Percentiles rank a stretch among this genome's conserved stretches.
Evolutionary conservation across 2,113 vertebrate genomes (phyloP).

Genomic region (Harpagus bidentatus): DNA sequence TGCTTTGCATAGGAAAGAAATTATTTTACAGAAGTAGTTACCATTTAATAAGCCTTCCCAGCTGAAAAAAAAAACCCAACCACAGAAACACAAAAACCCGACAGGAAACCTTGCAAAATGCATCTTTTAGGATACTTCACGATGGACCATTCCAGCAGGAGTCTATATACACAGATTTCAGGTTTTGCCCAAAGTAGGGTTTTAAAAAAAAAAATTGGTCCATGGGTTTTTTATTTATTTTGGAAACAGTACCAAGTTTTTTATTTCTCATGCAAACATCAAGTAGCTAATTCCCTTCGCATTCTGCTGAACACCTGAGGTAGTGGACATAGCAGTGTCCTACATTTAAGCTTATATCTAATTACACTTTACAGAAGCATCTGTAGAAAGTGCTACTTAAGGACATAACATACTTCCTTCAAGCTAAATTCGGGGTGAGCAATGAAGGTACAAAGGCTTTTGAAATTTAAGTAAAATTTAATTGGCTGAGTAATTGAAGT

Average conservation of each 20-base stretch:
- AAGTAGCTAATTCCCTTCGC: neutral
- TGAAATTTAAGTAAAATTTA: neutral
- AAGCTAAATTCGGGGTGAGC: neutral
- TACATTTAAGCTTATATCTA: neutral
- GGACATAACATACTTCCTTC: neutral
- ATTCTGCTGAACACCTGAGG: neutral
- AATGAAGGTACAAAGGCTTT: neutral
- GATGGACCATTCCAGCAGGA: neutral
- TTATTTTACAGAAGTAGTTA: neutral
- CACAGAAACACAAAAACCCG: neutral
- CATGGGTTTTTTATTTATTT: neutral
- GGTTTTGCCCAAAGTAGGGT: neutral
- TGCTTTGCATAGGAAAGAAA: neutral
- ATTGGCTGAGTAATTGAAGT: neutral
- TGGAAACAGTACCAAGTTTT: neutral
- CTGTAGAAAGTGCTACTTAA: too few relatives aligned
- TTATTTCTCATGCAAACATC: neutral
- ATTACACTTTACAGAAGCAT: neutral
- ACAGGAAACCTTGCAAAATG: neutral
- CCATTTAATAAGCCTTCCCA: neutral
- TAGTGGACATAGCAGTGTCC: neutral
- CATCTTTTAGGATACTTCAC: neutral
- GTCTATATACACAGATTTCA: neutral
- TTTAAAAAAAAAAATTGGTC: neutral
- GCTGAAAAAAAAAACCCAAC: neutral